These are phyloP conservation scores for Mystacornis crossleyi DNA, from an alignment of 2,113 vertebrate genomes.

Conservation along the genomic window DNA sequence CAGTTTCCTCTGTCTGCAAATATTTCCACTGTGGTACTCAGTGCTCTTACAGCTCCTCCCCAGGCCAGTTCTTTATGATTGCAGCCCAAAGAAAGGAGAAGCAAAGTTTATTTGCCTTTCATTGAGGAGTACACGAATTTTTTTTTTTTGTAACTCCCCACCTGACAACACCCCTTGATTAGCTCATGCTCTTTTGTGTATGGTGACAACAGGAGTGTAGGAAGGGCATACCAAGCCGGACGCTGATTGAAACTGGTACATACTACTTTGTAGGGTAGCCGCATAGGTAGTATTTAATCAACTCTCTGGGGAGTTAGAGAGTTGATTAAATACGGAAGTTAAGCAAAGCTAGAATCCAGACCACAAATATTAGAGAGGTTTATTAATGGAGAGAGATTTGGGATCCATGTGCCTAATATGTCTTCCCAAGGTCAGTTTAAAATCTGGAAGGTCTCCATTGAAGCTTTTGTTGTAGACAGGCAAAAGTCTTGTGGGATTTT, in stretches of 20 bases:
- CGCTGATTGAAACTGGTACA: background rate
- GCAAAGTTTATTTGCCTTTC: conserved; percentile 45
- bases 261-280: background rate
- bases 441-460: background rate
- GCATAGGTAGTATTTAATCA: too few relatives aligned
- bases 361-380: background rate
- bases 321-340: background rate
- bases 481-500: background rate
- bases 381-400: background rate
- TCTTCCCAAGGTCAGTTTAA: background rate
- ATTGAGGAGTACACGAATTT: background rate
- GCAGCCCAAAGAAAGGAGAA: background rate
- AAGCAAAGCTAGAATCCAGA: background rate
- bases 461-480: background rate
- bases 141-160: background rate
- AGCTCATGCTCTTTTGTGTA: background rate
- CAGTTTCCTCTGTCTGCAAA: conserved; percentile 74
- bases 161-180: background rate
- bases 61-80: background rate
- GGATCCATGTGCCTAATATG: background rate
- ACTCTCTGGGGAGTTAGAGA: background rate
- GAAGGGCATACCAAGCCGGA: background rate
- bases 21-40: conserved; percentile 50
- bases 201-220: background rate
- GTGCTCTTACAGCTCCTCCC: background rate